phyloP scores from a whole-genome alignment of 2,888 invertebrate species.

The Hipparchia semele region DNA sequence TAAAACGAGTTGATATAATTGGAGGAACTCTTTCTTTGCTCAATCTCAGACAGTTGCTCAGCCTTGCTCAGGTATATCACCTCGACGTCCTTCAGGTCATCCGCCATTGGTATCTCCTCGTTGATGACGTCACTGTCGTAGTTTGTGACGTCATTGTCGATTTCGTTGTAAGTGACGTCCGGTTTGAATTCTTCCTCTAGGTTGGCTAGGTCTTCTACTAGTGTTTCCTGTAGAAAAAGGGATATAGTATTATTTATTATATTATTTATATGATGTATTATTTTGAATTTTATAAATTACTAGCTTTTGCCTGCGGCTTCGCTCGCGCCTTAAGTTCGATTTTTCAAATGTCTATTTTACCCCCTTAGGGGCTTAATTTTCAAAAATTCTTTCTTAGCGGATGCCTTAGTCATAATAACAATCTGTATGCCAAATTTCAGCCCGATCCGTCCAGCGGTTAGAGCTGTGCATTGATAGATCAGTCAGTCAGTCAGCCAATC shows the following conservation, averaged over 20 bases:
- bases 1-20: constrained; percentile 65
- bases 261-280: too few species aligned
- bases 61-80: constrained; percentile 54
- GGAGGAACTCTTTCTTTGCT: constrained; percentile 50
- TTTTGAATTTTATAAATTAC: too few species aligned
- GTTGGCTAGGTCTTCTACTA: constrained; percentile 32
- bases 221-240: not conserved
- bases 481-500: too few species aligned
- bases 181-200: constrained; percentile 34
- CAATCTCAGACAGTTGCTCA: constrained; percentile 60
- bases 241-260: not conserved
- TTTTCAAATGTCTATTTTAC: too few species aligned
- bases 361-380: too few species aligned
- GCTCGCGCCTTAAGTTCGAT: too few species aligned
- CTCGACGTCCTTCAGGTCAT: constrained; percentile 48
- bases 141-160: constrained; percentile 19
- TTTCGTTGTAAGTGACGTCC: constrained; percentile 11
- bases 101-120: constrained; percentile 26
- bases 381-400: too few species aligned
- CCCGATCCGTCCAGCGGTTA: too few species aligned
- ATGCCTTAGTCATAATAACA: too few species aligned
- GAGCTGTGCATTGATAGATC: too few species aligned
- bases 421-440: too few species aligned
- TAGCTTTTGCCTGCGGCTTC: too few species aligned
- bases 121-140: constrained; percentile 30